Base-by-base conservation (phyloP, 2,888 invertebrate species). In the Troglohyphantes excavatus region DNA sequence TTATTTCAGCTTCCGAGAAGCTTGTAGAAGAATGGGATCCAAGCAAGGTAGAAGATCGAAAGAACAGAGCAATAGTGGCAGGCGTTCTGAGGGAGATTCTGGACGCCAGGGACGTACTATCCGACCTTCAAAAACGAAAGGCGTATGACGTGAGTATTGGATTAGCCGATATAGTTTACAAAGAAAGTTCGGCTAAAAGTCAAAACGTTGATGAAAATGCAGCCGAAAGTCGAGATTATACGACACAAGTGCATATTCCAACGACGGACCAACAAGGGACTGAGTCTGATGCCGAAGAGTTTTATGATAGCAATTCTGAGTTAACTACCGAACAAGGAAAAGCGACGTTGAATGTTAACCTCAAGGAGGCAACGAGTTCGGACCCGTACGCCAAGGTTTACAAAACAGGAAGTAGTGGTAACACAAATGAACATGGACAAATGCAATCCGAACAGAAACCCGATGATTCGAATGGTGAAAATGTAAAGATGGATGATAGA, bases 131-230 rank as follows among this genome's bases (percentile, higher is more conserved):
- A 7, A 43, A 23, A 43, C 23, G 78, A 9, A 29, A 39, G n/a
- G 43, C 29, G 21, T 78, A 78, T 29, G 78, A 78, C 23, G 61
- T 78, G 5, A 72, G 46, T n/a, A 72, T 72, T 2, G 72, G 72
- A 72, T 27, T 72, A 13, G 72, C 72, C 2, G 46, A 72, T 17
- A 46, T 72, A 5, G 72, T 72, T 6, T 72, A 72, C 46, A 53
- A 27, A 53, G n/a, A 17, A 1, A 2, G 17, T 0, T 53, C n/a
- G 17, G n/a, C 5, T 17, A 46, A 19, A 1, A 67, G 27, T 6
- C 67, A 29, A n/a, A 26, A 5, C 1, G 7, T n/a, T 27, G 27
- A 27, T 1, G 27, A 26, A 5, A 27, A 19, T 27, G 11, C 11
- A 6, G 13, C 17, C 17, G 27, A 27, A 7, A 29, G 27, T 11